Evolutionary conservation across 2,797 vertebrate species (phyloP).

Genomic region (Trichosurus vulpecula): DNA sequence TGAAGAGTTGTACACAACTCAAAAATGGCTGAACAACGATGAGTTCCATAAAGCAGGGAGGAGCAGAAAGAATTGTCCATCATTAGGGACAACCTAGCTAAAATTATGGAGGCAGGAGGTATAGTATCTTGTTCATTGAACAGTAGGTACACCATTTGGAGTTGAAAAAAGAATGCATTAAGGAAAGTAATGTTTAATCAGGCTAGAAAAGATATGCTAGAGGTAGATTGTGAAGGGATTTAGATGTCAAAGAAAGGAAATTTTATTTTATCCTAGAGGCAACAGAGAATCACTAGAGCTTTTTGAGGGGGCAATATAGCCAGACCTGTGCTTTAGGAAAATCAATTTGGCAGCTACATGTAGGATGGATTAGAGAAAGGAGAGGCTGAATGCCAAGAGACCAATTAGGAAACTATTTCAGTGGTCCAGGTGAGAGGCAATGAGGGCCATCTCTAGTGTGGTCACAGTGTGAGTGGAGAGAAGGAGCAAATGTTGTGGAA

Average conservation of each 20-base stretch:
- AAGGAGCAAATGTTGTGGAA: not conserved
- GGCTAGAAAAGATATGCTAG: not conserved
- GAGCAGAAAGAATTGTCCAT: not conserved
- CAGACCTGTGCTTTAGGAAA: not conserved
- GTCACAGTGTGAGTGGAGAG: not conserved
- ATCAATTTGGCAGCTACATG: not conserved
- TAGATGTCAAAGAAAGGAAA: not conserved
- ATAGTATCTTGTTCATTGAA: not conserved
- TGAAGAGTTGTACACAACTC: not conserved
- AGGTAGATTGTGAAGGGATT: not conserved
- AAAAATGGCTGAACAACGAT: not conserved
- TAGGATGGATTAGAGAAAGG: not conserved
- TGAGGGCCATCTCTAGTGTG: not conserved
- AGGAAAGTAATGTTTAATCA: not conserved
- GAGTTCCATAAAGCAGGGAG: not conserved
- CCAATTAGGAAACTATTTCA: not conserved
- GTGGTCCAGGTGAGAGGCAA: not conserved
- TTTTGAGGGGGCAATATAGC: not conserved
- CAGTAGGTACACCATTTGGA: not conserved
- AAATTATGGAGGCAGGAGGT: not conserved
- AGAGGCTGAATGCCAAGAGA: not conserved
- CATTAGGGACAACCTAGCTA: not conserved
- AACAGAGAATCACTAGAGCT: not conserved
- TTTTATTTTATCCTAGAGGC: not conserved
- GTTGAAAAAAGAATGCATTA: not conserved